Evolutionary conservation across 1,140 invertebrate genomes (phyloP).

Genomic region (Sitophilus oryzae): DNA sequence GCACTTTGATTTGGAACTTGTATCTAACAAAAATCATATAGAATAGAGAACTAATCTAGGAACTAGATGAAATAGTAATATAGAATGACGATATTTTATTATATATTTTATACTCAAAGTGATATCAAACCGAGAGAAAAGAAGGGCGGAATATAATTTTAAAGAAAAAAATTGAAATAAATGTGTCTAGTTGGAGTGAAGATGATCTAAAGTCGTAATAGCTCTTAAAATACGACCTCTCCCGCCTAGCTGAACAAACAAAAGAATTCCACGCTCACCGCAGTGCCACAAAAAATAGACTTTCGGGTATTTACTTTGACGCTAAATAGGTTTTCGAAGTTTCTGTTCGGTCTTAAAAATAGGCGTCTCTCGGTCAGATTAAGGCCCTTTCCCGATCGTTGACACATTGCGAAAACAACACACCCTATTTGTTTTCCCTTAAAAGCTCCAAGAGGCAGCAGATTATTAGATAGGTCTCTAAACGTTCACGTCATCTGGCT

Average conservation of each 20-base stretch:
- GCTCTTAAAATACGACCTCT: slow-evolving; percentile 26
- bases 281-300: slow-evolving; percentile 23
- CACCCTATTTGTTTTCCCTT: slow-evolving; percentile 20
- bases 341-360: slow-evolving; percentile 22
- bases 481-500: slow-evolving; percentile 12
- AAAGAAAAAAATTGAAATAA: no score
- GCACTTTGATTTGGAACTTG: no score
- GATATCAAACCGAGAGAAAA: no score
- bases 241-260: slow-evolving; percentile 20
- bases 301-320: slow-evolving; percentile 26
- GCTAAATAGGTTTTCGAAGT: slow-evolving; percentile 19
- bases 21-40: no score
- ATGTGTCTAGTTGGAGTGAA: no score
- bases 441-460: slow-evolving; percentile 10
- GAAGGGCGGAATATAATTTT: no score
- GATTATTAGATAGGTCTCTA: no score
- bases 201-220: no score
- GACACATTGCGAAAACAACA: slow-evolving; percentile 26
- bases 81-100: no score
- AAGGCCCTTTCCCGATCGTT: slow-evolving; percentile 21
- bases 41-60: no score
- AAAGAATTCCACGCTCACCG: slow-evolving; percentile 18
- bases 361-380: slow-evolving; percentile 21
- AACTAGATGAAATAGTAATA: no score
- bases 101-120: no score